These are phyloP conservation scores for Proctacanthus coquilletti DNA, from an alignment of 1,140 invertebrate species.

Conservation along the genomic window DNA sequence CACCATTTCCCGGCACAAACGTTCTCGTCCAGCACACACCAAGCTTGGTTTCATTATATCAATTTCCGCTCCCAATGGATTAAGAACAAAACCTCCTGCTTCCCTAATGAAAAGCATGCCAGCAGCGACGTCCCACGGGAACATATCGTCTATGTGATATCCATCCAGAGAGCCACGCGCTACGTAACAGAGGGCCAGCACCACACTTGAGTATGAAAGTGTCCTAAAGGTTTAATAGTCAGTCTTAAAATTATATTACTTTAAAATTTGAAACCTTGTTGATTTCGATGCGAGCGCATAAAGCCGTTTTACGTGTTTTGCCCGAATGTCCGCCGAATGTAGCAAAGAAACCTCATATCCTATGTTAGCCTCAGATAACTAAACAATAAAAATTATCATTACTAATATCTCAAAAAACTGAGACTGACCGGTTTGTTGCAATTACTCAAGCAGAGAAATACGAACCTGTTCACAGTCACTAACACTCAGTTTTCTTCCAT, in stretches of 20 bases:
- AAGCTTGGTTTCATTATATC: slow-evolving; percentile 48
- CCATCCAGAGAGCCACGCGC: slow-evolving; percentile 56
- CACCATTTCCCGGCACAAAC: slow-evolving; percentile 19
- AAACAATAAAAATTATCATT: slow-evolving; percentile 7
- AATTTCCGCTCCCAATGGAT: slow-evolving; percentile 39
- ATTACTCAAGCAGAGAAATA: not conserved
- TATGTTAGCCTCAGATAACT: slow-evolving; percentile 21
- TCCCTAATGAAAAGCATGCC: slow-evolving; percentile 56
- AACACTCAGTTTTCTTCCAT: slow-evolving; percentile 40
- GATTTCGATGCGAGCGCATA: slow-evolving; percentile 20
- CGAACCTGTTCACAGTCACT: slow-evolving; percentile 14
- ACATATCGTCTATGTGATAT: slow-evolving; percentile 55
- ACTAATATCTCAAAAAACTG: not conserved
- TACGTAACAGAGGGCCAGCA: slow-evolving; percentile 48
- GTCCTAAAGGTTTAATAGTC: slow-evolving; percentile 10
- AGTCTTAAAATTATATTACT: not conserved
- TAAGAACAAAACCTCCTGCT: slow-evolving; percentile 46
- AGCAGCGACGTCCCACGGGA: slow-evolving; percentile 56
- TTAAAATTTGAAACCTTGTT: slow-evolving; percentile 12
- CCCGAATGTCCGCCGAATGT: slow-evolving; percentile 17
- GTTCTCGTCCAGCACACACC: slow-evolving; percentile 40
- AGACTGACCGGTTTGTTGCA: no score
- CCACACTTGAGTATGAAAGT: slow-evolving; percentile 19
- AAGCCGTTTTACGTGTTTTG: slow-evolving; percentile 26
- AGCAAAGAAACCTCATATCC: slow-evolving; percentile 24